These are phyloP conservation scores for Bolinopsis microptera DNA, from an alignment of 37 sponge, comb jelly and placozoan species.

Conservation along the genomic window DNA sequence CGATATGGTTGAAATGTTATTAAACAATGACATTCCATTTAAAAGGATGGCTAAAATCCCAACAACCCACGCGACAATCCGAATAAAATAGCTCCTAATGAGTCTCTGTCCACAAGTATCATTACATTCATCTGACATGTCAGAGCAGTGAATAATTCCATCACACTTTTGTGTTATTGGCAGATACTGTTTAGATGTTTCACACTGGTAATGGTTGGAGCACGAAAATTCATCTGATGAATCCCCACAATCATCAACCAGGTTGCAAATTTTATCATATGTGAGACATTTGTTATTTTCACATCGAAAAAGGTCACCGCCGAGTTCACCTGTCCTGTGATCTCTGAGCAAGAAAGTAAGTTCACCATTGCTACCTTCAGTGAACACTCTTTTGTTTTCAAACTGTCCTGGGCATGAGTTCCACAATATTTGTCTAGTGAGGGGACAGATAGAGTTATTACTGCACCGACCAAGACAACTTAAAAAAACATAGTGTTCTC, in stretches of 20 bases:
- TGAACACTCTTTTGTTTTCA: background rate
- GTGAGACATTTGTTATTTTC: background rate
- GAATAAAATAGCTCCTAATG: background rate
- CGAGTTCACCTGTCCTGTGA: too few relatives aligned
- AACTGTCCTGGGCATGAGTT: background rate
- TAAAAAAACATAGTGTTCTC: background rate
- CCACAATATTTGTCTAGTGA: background rate
- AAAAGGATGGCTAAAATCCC: background rate
- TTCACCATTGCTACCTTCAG: background rate
- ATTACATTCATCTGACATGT: conserved; percentile 30
- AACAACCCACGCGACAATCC: background rate
- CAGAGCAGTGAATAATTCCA: background rate
- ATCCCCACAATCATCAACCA: conserved; percentile 17
- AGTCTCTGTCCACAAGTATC: background rate
- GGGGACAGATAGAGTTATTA: background rate
- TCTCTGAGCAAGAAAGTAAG: background rate
- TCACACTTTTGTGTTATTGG: background rate
- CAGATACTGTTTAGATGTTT: background rate
- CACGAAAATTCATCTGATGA: background rate
- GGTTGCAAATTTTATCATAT: background rate
- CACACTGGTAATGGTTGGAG: background rate
- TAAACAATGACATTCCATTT: background rate
- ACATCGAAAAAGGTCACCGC: background rate
- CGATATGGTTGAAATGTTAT: background rate
- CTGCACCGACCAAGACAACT: conserved; percentile 3